Percentiles rank a stretch among this genome's conserved stretches.
Conservation (phyloP, 2,797 vertebrate species). For the Sebastes iracundus region DNA sequence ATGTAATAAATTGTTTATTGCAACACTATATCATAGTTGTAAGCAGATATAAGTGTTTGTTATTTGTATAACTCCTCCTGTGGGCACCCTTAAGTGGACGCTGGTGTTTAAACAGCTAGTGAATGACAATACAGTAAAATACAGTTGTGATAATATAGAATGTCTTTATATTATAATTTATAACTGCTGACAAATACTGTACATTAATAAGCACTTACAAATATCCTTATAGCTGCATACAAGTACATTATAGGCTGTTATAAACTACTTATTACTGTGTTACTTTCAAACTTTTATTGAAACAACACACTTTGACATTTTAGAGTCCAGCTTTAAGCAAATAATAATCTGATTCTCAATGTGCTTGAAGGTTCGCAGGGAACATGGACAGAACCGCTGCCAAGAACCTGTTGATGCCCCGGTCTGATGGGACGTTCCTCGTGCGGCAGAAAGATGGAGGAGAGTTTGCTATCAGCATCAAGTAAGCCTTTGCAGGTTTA, state of each 20-base stretch:
- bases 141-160: background rate
- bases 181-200: background rate
- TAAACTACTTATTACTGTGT: background rate
- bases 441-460: slow-evolving; percentile 91
- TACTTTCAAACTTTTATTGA: background rate
- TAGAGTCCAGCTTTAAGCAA: background rate
- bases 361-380: slow-evolving; percentile 85
- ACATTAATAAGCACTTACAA: background rate
- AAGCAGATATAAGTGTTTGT: background rate
- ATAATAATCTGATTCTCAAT: background rate
- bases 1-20: background rate
- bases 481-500: slow-evolving; percentile 75
- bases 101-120: background rate
- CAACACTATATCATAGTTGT: background rate
- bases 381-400: slow-evolving; percentile 89
- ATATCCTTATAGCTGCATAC: background rate
- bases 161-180: background rate
- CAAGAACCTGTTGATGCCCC: slow-evolving; percentile 83
- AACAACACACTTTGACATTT: background rate
- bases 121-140: background rate
- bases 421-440: slow-evolving; percentile 91
- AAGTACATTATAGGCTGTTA: background rate
- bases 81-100: background rate
- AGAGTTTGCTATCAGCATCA: slow-evolving; percentile 95
- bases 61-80: background rate